phyloP scores from a whole-genome alignment of 2,113 vertebrate genomes.

The Thalassarche chlororhynchos region DNA sequence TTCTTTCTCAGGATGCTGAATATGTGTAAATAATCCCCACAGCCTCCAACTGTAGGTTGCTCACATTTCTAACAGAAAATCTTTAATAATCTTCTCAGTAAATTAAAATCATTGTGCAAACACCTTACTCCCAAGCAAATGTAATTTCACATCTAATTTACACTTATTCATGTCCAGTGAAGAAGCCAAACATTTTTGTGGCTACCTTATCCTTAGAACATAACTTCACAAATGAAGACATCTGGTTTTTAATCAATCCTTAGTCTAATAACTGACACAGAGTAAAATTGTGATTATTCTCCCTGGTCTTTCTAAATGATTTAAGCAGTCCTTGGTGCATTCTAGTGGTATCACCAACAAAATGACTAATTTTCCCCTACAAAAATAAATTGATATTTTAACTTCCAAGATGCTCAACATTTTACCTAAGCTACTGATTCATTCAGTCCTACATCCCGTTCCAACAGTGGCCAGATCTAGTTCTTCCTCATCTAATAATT shows the following conservation, averaged over 20 bases:
- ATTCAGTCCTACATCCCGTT: not conserved
- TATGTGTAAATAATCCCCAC: not conserved
- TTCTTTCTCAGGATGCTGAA: not conserved
- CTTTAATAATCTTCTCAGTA: not conserved
- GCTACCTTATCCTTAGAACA: not conserved
- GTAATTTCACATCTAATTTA: not conserved
- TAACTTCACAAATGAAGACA: not conserved
- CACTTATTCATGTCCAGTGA: not conserved
- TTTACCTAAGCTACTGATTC: not conserved
- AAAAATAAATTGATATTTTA: not conserved
- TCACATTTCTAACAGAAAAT: not conserved
- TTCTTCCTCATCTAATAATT: not conserved
- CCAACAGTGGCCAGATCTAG: not conserved
- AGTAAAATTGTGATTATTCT: not conserved
- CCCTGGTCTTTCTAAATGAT: not conserved
- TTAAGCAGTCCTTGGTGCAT: not conserved
- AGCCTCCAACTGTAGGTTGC: not conserved
- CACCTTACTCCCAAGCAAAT: not conserved
- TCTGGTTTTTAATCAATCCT: not conserved
- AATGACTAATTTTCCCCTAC: fast-evolving
- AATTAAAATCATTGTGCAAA: not conserved
- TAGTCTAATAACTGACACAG: not conserved
- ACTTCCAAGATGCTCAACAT: not conserved
- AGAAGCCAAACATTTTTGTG: not conserved
- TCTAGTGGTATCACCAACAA: not conserved